These are phyloP conservation scores for Catocala sponsa DNA, from an alignment of 2,888 invertebrate genomes.

Conservation along the genomic window DNA sequence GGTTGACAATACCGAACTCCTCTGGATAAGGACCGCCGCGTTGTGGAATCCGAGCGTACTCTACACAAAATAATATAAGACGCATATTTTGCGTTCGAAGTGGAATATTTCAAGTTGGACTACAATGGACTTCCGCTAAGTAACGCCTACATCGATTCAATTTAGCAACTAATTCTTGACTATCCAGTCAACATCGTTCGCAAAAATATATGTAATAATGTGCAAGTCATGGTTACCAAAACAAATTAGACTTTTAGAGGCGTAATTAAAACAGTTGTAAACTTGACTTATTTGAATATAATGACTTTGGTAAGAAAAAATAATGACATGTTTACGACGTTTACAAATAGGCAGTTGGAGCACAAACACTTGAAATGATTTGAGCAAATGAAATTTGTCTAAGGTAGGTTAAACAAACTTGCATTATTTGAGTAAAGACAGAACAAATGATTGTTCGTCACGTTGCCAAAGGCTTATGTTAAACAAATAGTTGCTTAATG, in stretches of 20 bases:
- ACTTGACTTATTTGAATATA: slow-evolving; percentile 6
- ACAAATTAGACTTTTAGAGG: too few relatives aligned
- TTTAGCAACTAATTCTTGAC: too few relatives aligned
- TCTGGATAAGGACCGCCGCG: too few relatives aligned
- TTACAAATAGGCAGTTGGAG: slow-evolving; percentile 26
- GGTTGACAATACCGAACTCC: too few relatives aligned
- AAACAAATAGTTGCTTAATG: slow-evolving; percentile 59
- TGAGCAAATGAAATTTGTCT: slow-evolving; percentile 64
- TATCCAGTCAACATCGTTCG: too few relatives aligned
- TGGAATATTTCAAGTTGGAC: too few relatives aligned
- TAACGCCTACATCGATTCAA: too few relatives aligned
- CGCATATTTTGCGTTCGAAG: too few relatives aligned
- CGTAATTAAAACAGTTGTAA: background rate
- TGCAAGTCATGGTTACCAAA: too few relatives aligned
- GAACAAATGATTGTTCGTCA: slow-evolving; percentile 65
- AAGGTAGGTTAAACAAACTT: slow-evolving; percentile 69
- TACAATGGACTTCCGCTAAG: too few relatives aligned
- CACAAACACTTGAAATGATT: slow-evolving; percentile 43
- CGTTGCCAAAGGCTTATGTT: slow-evolving; percentile 50
- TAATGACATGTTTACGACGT: slow-evolving; percentile 19
- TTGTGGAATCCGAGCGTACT: too few relatives aligned
- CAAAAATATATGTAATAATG: background rate
- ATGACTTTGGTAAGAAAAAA: background rate
- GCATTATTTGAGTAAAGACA: slow-evolving; percentile 61
- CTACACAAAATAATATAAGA: too few relatives aligned